Base-by-base conservation (phyloP, 2,888 invertebrate species). In the Vanessa cardui region DNA sequence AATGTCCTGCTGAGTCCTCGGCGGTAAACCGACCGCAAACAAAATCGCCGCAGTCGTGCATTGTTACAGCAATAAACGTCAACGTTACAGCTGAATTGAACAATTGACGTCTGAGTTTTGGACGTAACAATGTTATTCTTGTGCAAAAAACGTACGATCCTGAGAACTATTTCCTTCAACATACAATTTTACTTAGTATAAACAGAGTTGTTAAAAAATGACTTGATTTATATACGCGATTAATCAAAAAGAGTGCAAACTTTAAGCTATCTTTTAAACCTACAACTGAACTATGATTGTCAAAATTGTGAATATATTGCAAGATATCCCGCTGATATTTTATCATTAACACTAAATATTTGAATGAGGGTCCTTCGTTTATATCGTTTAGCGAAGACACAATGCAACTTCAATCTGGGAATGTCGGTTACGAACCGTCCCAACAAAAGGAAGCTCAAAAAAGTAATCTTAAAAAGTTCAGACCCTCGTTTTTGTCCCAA, bases 381-480 rank as follows among this genome's bases (percentile, higher is more conserved):
- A 85, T 84, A 87, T 87, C 89, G 84, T 88, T 89, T 88, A 88
- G 87, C 80, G 79, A 77, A 74, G 75, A 83, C 82, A 92, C 88
- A 91, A 92, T 85, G 81, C 86, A 77, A 77, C 79, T 77, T 79
- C 86, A 85, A 91, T 88, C 90, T 92, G 92, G 87, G 92, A 92
- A 92, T 88, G 89, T 91, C 90, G 87, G 92, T 91, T 92, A 89
- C 87, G 86, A 86, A 82, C 77, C 74, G 81, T 73, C 73, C 74
- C 81, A 78, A 91, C 89, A 92, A 92, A 88, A 83, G 87, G 86
- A 88, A 84, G 84, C 49, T 82, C 86, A 87, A 92, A 91, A 92
- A 90, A 89, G 74, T 77, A 79, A 78, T 76, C 80, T 77, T 83
- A 86, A 86, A 88, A 88, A 85, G 77, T 85, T 82, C 78, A 82